These are phyloP conservation scores for Acromyrmex charruanus DNA, from an alignment of 1,140 invertebrate species.

Conservation along the genomic window DNA sequence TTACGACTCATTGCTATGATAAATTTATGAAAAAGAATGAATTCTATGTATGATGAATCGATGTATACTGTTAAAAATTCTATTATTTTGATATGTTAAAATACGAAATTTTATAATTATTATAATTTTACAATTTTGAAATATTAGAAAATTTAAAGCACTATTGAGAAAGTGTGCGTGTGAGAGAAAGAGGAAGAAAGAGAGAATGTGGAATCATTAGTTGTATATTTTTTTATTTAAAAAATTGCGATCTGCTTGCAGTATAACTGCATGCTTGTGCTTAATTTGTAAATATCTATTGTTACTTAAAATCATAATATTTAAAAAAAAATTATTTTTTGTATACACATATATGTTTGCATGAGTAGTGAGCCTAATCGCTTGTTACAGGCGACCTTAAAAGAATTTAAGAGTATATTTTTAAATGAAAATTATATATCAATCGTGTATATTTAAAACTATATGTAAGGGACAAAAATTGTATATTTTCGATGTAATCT, in stretches of 20 bases:
- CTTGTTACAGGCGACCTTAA: constrained; percentile 81
- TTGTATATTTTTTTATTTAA: neutral
- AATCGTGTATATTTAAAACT: constrained; percentile 70
- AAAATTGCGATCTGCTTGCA: constrained; percentile 29
- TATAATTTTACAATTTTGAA: constrained; percentile 10
- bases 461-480: constrained; percentile 79
- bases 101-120: constrained; percentile 10
- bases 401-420: constrained; percentile 70
- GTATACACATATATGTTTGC: constrained; percentile 67
- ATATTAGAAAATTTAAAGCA: constrained; percentile 15
- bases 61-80: constrained; percentile 4
- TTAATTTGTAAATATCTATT: constrained; percentile 62
- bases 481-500: constrained; percentile 67
- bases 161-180: neutral
- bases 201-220: constrained; percentile 1
- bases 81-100: neutral
- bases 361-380: constrained; percentile 83
- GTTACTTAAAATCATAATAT: constrained; percentile 9
- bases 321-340: constrained; percentile 24
- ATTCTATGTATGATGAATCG: neutral
- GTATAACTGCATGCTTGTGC: constrained; percentile 68
- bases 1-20: constrained; percentile 3
- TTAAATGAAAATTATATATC: constrained; percentile 68
- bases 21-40: neutral
- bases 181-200: neutral